Percentiles rank a stretch among this genome's conserved stretches.
These are phyloP conservation scores for Australoheros scitulus DNA, from an alignment of 2,113 vertebrate genomes.

Conservation along the genomic window DNA sequence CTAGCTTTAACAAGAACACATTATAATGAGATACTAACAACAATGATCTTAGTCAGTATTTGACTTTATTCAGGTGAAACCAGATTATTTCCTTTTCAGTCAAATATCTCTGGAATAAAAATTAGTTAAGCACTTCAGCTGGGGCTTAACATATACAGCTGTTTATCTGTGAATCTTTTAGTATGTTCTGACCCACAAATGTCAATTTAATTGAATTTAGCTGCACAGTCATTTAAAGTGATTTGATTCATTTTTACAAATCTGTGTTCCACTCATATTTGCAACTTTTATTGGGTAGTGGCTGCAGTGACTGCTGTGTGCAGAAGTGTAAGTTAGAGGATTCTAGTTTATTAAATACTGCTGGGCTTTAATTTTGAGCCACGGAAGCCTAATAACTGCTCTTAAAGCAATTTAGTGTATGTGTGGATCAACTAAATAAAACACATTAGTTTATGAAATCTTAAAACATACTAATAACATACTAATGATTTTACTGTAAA, in stretches of 20 bases:
- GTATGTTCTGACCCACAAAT: background rate
- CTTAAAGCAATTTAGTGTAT: background rate
- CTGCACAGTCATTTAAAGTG: background rate
- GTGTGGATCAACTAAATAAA: background rate
- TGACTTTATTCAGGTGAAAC: background rate
- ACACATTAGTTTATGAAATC: background rate
- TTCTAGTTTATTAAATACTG: background rate
- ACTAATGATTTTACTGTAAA: accelerated
- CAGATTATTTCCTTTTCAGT: background rate
- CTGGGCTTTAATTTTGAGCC: background rate
- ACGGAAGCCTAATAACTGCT: background rate
- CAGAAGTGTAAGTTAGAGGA: background rate
- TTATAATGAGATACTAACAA: too few species aligned
- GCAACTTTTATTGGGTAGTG: background rate
- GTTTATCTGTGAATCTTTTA: background rate
- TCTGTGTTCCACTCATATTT: background rate
- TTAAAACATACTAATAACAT: background rate
- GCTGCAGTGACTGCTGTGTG: background rate
- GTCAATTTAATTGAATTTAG: background rate
- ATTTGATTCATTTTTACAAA: background rate
- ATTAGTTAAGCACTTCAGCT: background rate
- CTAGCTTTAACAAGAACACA: too few species aligned
- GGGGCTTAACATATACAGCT: background rate
- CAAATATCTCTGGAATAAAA: background rate
- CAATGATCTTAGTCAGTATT: background rate